phyloP scores from a whole-genome alignment of 37 sponge, comb jelly and placozoan genomes.

The Hexactinellida sp. region DNA sequence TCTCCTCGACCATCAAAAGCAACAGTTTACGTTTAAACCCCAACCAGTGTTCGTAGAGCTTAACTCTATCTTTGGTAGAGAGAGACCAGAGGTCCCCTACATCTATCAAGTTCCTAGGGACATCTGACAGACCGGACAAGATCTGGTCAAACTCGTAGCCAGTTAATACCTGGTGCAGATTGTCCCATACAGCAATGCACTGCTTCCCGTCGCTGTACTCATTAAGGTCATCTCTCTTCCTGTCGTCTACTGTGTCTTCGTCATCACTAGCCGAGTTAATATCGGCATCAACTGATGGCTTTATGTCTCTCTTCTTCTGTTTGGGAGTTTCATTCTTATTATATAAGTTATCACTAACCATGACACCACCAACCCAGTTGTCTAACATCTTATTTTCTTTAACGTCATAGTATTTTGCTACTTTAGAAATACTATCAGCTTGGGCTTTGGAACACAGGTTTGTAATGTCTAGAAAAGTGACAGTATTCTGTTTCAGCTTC shows the following conservation, averaged over 20 bases:
- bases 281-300: not conserved
- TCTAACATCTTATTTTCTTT: not conserved
- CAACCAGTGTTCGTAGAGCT: conserved; percentile 56
- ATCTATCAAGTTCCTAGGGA: not conserved
- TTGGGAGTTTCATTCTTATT: not conserved
- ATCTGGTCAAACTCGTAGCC: not conserved
- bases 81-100: not conserved
- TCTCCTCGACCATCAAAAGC: not conserved
- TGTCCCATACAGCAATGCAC: not conserved
- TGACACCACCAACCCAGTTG: not conserved
- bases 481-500: not conserved
- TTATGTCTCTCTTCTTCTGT: not conserved
- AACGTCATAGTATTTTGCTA: not conserved
- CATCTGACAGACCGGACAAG: not conserved
- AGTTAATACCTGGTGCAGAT: not conserved
- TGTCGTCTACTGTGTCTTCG: not conserved
- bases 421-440: not conserved
- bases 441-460: not conserved
- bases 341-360: not conserved
- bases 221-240: not conserved
- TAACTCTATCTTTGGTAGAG: conserved; percentile 17
- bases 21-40: not conserved
- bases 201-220: not conserved
- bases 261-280: not conserved
- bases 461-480: not conserved